Evolutionary conservation across 1,140 invertebrate species (phyloP).

Genomic region (Agraylea sexmaculata): DNA sequence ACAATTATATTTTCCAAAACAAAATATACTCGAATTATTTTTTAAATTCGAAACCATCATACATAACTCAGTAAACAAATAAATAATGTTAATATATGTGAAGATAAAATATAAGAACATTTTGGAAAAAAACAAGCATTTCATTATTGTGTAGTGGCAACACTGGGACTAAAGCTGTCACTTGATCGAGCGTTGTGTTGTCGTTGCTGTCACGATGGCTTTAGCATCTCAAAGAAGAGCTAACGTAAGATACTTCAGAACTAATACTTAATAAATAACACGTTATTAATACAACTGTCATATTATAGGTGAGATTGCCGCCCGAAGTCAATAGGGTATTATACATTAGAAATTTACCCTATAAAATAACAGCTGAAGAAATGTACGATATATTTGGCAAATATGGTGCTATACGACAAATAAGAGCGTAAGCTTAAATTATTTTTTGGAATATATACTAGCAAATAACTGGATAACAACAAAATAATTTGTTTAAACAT

Average conservation of each 20-base stretch:
- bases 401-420: constrained; percentile 98
- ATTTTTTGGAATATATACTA: constrained; percentile 3
- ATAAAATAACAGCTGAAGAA: constrained; percentile 99
- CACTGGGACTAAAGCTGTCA: too few relatives aligned
- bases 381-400: constrained; percentile 99
- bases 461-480: constrained; percentile 5
- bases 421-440: constrained; percentile 76
- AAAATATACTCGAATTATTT: too few relatives aligned
- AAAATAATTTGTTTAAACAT: constrained; percentile 23
- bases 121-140: too few relatives aligned
- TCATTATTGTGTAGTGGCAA: too few relatives aligned
- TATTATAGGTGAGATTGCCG: constrained; percentile 79
- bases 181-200: constrained; percentile 24
- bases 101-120: too few relatives aligned
- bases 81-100: too few relatives aligned
- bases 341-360: constrained; percentile 95
- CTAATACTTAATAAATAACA: neutral
- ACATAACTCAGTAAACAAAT: too few relatives aligned
- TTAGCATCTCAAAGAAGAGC: constrained; percentile 48
- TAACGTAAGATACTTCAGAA: constrained; percentile 36
- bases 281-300: neutral
- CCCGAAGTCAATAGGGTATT: constrained; percentile 98
- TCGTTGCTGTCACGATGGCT: constrained; percentile 36
- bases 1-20: too few relatives aligned
- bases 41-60: too few relatives aligned